Evolutionary conservation across 2,113 vertebrate genomes (phyloP), one percentile per base, ranked within the genome.

Genomic region (Myodes glareolus): DNA sequence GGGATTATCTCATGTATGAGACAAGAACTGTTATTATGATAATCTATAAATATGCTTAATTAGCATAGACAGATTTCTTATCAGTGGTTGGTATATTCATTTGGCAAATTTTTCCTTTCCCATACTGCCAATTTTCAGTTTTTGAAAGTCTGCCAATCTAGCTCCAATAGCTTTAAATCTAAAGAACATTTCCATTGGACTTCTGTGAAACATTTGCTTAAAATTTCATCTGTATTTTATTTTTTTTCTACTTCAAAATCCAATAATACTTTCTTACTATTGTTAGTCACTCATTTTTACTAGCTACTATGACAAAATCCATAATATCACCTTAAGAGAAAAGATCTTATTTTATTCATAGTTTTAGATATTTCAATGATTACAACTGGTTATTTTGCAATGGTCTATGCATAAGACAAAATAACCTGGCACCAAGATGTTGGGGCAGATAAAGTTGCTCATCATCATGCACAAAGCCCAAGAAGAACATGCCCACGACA

Each of bases 61-160:
- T 97, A 98, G 92, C 95, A 92, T 92, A 90, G 90, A 95, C 97
- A 97, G 97, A 97, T 96, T 97, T 94, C 80, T 97, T 97, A 88
- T 98, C 96, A 96, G 97, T 96, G 92, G 97, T 98, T 97, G 97
- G 97, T 97, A 96, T 97, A 97, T 97, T 97, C 94, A 95, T 97
- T 80, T 98, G 96, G 96, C 96, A 97, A 97, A 90, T 93, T 50
- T 16, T 87, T 72, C 76, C 90, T 42, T 45, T 88, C 23, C 23
- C 19, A 95, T 85, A 36, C 93, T 97, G 96, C 97, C 94, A 98
- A 81, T 77, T 96, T 97, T 94, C 87, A 86, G 87, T 94, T 75
- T 67, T 78, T 97, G 96, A 92, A 97, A 92, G 47, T 90, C 70
- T 94, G 94, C 96, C 96, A 97, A 17, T 92, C 25, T 72, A 97